Evolutionary conservation across 2,888 invertebrate genomes (phyloP), one percentile per base, ranked within the genome.

Genomic region (Eulithis testata): DNA sequence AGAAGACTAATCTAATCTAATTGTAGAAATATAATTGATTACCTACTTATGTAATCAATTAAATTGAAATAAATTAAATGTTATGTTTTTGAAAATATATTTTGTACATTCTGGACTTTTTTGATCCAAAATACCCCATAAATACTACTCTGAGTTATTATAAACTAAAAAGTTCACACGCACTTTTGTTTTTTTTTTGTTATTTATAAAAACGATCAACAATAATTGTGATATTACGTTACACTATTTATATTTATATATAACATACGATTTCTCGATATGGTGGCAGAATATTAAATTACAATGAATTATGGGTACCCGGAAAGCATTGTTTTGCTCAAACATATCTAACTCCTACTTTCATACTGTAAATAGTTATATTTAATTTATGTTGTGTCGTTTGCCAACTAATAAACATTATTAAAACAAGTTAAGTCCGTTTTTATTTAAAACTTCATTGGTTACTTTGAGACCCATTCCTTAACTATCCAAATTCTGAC

Each of bases 201-300:
- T 36, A 52, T 65, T 40, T 50, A 53, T 50, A 36, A 5, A 3
- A 63, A 40, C 40, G 43, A 55, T 49, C 40, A 37, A 47, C 21
- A 54, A 47, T 50, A 55, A 62, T 68, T 73, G 73, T 73, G 73
- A 73, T 73, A 73, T 67, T 70, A 74, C 60, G 55, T 65, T 60
- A 67, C 62, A 56, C 8, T 51, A 51, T 44, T 49, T 49, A 14
- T 53, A 60, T 53, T 47, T 54, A 55, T 63, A 55, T 57, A 67
- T 37, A 59, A 66, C 62, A 71, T 73, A 70, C 36, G 45, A 59
- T 61, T 72, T 63, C 63, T 67, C 57, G 60, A 72, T 72, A 78
- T 73, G 89, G 88, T 89, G 89, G 87, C 80, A 87, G 87, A 81
- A 79, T 74, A 76, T 73, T 73, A 75, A 74, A 69, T 73, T 73